Percentiles rank a stretch among this genome's conserved stretches.
These are phyloP conservation scores for Greenwoodochromis staneri DNA, from an alignment of 2,113 vertebrate genomes.

Conservation along the genomic window DNA sequence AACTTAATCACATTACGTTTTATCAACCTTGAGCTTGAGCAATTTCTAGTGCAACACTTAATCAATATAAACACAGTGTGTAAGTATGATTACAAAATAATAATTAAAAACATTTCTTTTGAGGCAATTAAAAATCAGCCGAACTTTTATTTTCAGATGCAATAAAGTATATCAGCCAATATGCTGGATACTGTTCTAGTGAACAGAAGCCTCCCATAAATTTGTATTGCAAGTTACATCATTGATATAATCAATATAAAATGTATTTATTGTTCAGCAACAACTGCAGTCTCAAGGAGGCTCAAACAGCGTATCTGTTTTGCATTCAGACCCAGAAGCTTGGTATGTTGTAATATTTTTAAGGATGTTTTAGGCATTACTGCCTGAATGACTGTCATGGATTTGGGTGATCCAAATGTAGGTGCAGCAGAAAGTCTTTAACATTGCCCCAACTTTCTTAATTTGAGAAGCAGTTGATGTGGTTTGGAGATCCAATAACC, in stretches of 20 bases:
- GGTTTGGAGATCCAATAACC: neutral
- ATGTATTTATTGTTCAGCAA: neutral
- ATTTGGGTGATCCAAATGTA: neutral
- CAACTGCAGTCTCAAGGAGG: neutral
- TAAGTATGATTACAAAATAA: neutral
- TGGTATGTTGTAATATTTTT: neutral
- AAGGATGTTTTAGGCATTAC: neutral
- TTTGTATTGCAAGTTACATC: neutral
- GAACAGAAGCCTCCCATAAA: neutral
- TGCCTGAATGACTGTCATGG: neutral
- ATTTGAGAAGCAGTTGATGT: neutral
- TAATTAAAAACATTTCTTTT: neutral
- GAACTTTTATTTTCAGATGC: neutral
- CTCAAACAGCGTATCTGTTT: accelerated
- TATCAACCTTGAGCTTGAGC: neutral
- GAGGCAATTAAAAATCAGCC: neutral
- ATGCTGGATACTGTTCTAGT: neutral
- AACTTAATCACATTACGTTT: neutral
- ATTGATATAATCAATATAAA: neutral
- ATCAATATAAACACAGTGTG: neutral
- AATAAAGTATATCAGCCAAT: neutral
- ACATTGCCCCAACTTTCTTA: neutral
- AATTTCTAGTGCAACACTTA: neutral
- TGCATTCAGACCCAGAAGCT: neutral
- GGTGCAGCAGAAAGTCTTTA: neutral